A percentile compares a stretch with the other conserved stretches of the same genome.
Evolutionary conservation across 2,888 invertebrate species (phyloP).

Genomic region (Coleophora deauratella): DNA sequence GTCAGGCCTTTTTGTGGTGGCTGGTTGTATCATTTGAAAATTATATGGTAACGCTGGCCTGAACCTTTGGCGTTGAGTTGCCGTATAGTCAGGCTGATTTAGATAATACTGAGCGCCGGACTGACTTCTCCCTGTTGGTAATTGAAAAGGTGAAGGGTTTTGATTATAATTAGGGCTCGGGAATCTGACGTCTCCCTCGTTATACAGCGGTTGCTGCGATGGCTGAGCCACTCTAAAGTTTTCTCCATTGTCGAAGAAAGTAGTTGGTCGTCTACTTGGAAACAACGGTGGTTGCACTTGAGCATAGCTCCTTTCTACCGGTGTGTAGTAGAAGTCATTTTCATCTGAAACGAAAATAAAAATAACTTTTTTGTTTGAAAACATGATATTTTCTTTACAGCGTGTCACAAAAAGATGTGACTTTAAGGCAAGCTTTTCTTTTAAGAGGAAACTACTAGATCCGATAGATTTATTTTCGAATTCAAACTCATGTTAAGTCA

Average conservation of each 20-base stretch:
- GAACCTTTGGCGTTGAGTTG: conserved; percentile 51
- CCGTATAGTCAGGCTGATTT: conserved; percentile 59
- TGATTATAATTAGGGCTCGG: conserved; percentile 67
- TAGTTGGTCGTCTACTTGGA: conserved; percentile 49
- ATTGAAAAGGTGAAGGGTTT: conserved; percentile 65
- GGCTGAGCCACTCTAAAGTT: conserved; percentile 47
- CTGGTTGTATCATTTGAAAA: conserved; percentile 60
- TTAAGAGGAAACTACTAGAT: too few relatives aligned
- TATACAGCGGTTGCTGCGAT: conserved; percentile 47
- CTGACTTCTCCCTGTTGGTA: conserved; percentile 66
- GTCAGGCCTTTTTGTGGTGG: conserved; percentile 72
- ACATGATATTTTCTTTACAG: too few relatives aligned
- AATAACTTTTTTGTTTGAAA: too few relatives aligned
- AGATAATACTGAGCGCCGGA: conserved; percentile 57
- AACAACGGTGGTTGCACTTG: conserved; percentile 67
- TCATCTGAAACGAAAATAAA: conserved; percentile 53
- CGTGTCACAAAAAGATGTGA: too few relatives aligned
- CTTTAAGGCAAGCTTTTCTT: too few relatives aligned
- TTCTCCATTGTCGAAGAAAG: conserved; percentile 54
- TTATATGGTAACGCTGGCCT: conserved; percentile 60
- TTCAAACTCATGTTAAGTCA: too few relatives aligned
- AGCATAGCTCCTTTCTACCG: conserved; percentile 68
- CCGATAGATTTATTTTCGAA: too few relatives aligned
- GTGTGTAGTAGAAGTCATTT: conserved; percentile 62
- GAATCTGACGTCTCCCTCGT: conserved; percentile 51